Conservation (phyloP, 2,113 vertebrate genomes). For the Passerina amoena region DNA sequence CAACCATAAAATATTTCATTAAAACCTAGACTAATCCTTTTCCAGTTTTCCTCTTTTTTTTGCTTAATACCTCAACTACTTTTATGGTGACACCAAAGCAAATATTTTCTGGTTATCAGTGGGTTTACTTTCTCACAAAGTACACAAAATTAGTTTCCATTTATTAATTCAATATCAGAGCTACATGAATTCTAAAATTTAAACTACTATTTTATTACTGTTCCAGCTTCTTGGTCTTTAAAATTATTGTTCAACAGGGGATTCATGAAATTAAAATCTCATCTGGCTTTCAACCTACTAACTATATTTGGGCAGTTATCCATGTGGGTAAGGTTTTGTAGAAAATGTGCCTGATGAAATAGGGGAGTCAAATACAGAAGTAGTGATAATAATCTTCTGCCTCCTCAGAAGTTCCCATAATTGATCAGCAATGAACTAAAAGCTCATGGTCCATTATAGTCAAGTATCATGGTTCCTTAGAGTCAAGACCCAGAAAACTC, state of each 20-base stretch:
- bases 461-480: fast-evolving
- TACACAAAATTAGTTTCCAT: background rate
- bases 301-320: background rate
- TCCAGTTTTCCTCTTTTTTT: background rate
- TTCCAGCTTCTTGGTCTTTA: background rate
- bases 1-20: background rate
- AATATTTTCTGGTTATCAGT: background rate
- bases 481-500: background rate
- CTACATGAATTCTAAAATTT: background rate
- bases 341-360: background rate
- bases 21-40: background rate
- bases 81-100: background rate
- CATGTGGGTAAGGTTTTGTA: background rate
- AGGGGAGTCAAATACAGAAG: background rate
- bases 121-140: background rate
- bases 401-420: constrained; percentile 8
- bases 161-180: constrained; percentile 18
- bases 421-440: background rate
- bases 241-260: background rate
- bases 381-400: background rate
- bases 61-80: background rate
- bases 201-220: background rate
- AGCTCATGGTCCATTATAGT: fast-evolving
- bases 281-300: background rate
- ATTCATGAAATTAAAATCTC: background rate